Evolutionary conservation across 2,888 invertebrate genomes (phyloP), one percentile per base, ranked within the genome.

Genomic region (Pyrrhia umbra): DNA sequence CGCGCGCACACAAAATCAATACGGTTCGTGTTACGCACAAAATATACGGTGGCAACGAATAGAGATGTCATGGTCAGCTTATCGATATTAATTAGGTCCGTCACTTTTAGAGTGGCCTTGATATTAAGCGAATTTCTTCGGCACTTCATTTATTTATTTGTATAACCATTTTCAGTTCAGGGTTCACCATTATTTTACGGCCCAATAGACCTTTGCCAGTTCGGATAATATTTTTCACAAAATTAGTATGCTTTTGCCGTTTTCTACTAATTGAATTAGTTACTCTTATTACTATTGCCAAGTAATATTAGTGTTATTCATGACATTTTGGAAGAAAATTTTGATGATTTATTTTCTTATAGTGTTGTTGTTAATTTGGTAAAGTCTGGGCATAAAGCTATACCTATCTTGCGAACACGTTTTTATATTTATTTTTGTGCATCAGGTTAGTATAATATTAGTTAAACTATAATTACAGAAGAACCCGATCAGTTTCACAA

Each of bases 1-100:
- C 94, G 94, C 94, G 94, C 94, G 94, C 94, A 94, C 72, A 88
- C 84, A 92, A 93, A 93, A 95, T 95, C 94, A 91, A 95, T 94
- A 94, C 91, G 88, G 85, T 87, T 77, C 83, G 87, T 87, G 92
- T 87, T 91, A 94, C 93, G 93, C 94, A 93, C 93, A 92, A 93
- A 94, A 80, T 80, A 76, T 91, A 90, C 85, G 85, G 85, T 81
- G 85, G 85, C 81, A 77, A 80, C 77, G 83, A 83, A 85, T 87
- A 90, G 93, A 86, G 92, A 88, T 91, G 92, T 91, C 92, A 91
- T 75, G 89, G 90, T 86, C 90, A 88, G 78, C 77, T 80, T 91
- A 89, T 90, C 92, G 85, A 85, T 85, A 81, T 75, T 74, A 79
- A 81, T 81, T 81, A 75, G 76, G 73, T 79, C 74, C 61, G 73